phyloP scores from a whole-genome alignment of 2,113 vertebrate genomes.

The Calyptomena viridis region DNA sequence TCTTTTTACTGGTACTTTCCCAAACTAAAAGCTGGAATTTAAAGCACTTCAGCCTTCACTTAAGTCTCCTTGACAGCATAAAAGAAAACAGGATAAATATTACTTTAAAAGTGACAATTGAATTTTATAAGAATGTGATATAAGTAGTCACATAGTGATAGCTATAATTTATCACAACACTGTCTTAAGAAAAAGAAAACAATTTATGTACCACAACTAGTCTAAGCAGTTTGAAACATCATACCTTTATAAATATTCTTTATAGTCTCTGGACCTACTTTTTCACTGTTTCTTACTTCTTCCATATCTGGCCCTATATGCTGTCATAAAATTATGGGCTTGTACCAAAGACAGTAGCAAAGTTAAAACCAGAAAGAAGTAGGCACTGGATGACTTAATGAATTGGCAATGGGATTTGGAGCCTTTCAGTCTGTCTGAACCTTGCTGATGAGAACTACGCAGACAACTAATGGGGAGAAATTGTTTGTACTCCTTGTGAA shows the following conservation, averaged over 20 bases:
- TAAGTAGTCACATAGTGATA: not conserved
- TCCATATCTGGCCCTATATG: not conserved
- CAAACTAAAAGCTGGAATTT: not conserved
- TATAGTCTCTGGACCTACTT: not conserved
- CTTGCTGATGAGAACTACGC: not conserved
- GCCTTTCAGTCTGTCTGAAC: not conserved
- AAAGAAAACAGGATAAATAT: not conserved
- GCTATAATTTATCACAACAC: not conserved
- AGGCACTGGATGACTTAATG: not conserved
- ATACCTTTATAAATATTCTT: not conserved
- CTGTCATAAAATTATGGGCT: not conserved
- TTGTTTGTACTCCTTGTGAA: not conserved
- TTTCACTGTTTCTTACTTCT: not conserved
- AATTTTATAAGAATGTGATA: not conserved
- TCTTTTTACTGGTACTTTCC: conserved; percentile 15
- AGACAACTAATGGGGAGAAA: not conserved
- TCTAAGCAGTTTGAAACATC: not conserved
- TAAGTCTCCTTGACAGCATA: not conserved
- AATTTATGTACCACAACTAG: not conserved
- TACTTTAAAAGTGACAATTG: not conserved
- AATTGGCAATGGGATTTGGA: not conserved
- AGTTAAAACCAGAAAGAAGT: not conserved
- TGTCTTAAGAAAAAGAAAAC: not conserved
- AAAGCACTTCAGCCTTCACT: not conserved
- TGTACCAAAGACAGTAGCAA: not conserved